These are phyloP conservation scores for Lycopodina hypogea DNA, from an alignment of 37 sponge, comb jelly and placozoan species.

Conservation along the genomic window DNA sequence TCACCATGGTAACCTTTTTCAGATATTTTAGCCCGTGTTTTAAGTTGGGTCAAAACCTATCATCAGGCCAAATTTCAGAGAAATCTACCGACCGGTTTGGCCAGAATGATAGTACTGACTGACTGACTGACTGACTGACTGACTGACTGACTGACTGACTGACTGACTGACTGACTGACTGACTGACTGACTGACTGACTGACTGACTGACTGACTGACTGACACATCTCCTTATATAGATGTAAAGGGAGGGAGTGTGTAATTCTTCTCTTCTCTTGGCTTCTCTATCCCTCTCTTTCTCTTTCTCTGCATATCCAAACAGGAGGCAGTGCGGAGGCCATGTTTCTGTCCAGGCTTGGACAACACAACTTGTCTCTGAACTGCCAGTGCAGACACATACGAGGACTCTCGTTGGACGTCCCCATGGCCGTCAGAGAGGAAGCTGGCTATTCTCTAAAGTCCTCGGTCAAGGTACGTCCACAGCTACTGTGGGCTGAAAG, in stretches of 20 bases:
- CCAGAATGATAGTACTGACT: background rate
- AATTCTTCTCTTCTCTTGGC: no score
- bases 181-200: slow-evolving; percentile 27
- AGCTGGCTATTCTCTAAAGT: slow-evolving; percentile 81
- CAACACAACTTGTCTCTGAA: slow-evolving; percentile 46
- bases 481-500: background rate
- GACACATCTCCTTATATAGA: no score
- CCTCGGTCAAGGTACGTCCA: slow-evolving; percentile 55
- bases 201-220: slow-evolving; percentile 1
- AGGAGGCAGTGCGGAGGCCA: slow-evolving; percentile 6
- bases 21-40: no score
- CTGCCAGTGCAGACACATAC: slow-evolving; percentile 73
- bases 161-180: slow-evolving; percentile 30
- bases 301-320: background rate
- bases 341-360: slow-evolving; percentile 52
- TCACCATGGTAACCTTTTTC: no score
- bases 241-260: background rate
- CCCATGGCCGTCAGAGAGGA: slow-evolving; percentile 60
- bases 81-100: no score
- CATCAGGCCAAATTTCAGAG: no score
- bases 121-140: slow-evolving; percentile 18
- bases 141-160: slow-evolving; percentile 30
- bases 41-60: no score
- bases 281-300: no score
- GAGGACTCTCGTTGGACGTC: slow-evolving; percentile 28